A percentile compares a stretch with the other conserved stretches of the same genome.
Conservation (phyloP, 2,797 vertebrate genomes). For the Lutjanus campechanus region DNA sequence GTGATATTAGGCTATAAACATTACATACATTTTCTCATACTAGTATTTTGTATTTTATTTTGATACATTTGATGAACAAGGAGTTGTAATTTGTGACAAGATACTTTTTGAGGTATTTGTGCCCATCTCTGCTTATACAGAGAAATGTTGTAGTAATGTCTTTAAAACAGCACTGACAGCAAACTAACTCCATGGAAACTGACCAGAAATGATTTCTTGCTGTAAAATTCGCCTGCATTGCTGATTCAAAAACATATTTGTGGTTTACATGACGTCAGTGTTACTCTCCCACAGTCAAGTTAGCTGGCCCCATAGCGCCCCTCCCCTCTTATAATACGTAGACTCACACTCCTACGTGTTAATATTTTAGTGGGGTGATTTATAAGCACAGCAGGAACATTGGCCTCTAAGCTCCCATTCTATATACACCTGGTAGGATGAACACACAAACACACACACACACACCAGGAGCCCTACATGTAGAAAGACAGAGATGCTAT, state of each 20-base stretch:
- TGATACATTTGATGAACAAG: too few species aligned
- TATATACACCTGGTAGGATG: conserved; percentile 71
- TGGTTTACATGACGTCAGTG: conserved; percentile 47
- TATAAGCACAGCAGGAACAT: conserved; percentile 77
- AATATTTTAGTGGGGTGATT: conserved; percentile 85
- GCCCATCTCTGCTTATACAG: neutral
- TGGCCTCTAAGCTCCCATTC: conserved; percentile 74
- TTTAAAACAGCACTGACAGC: conserved; percentile 10
- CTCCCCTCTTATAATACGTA: conserved; percentile 51
- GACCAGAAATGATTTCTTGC: conserved; percentile 2
- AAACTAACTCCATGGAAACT: conserved; percentile 19
- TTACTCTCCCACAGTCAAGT: conserved; percentile 48
- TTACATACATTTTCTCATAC: too few species aligned
- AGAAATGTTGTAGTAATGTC: neutral
- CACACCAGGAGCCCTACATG: conserved; percentile 47
- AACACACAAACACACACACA: conserved; percentile 37
- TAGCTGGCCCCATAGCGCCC: conserved; percentile 30
- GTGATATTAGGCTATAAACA: too few species aligned
- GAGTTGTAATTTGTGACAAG: too few species aligned
- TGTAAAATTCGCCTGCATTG: conserved; percentile 11
- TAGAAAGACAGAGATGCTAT: conserved; percentile 65
- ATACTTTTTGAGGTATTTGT: too few species aligned
- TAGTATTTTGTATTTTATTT: too few species aligned
- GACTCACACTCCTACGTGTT: conserved; percentile 68
- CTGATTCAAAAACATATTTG: conserved; percentile 1